Evolutionary conservation across 2,113 vertebrate species (phyloP).

Genomic region (Albula glossodonta): DNA sequence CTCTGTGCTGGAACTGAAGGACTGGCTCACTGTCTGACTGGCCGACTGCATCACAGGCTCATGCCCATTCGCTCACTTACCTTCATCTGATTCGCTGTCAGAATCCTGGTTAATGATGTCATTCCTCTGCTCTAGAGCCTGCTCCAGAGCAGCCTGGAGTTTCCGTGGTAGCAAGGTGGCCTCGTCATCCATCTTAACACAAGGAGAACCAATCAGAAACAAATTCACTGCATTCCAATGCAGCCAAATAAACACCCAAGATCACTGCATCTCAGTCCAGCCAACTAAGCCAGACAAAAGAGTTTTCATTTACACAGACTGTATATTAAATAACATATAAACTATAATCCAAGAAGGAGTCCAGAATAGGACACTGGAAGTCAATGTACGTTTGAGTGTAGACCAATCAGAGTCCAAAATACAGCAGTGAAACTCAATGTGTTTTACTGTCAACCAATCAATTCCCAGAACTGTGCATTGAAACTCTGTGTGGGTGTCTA

Average conservation of each 20-base stretch:
- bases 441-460: no score
- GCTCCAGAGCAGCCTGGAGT: slow-evolving; percentile 95
- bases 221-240: background rate
- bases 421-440: no score
- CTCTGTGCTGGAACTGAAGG: background rate
- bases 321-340: no score
- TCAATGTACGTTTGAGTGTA: no score
- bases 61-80: slow-evolving; percentile 67
- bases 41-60: no score
- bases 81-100: slow-evolving; percentile 97
- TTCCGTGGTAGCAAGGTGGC: slow-evolving; percentile 94
- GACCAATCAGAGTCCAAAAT: no score
- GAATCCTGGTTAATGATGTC: slow-evolving; percentile 96
- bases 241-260: background rate
- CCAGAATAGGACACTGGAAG: no score
- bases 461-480: no score
- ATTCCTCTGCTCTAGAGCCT: slow-evolving; percentile 92
- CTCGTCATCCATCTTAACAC: slow-evolving; percentile 94
- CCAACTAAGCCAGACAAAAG: no score
- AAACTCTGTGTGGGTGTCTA: no score
- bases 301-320: no score
- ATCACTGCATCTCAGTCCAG: background rate
- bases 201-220: background rate
- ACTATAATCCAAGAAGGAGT: no score
- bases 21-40: background rate